Evolutionary conservation across 2,888 invertebrate genomes (phyloP), one percentile per base, ranked within the genome.

Genomic region (Shargacucullia verbasci): DNA sequence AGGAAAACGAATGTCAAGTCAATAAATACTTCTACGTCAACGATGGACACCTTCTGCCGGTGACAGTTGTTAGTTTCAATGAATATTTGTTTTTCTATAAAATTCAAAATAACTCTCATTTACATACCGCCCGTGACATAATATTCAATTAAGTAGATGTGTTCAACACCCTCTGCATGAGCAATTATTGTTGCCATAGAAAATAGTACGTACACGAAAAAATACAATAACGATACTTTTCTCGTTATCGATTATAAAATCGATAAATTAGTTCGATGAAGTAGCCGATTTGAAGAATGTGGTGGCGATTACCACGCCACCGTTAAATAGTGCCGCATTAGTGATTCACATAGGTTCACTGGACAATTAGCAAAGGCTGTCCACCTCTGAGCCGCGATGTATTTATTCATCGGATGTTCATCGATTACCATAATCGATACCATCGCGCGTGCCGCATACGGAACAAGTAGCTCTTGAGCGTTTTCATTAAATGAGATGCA

Each of bases 351-450:
- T 83, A 90, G 81, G 92, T 91, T 90, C 90, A 91, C 86, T 88
- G 91, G 88, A 91, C 92, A 93, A 94, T 93, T 94, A 94, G 93
- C 90, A 91, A 91, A 93, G 93, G 93, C 92, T 93, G 93, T 92
- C 91, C 88, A 94, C 93, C 93, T 92, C 90, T 91, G 87, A 85
- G 87, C 84, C 82, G 80, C 85, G 85, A 81, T 88, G 88, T 91
- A 91, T 91, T 88, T 91, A 94, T 94, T 94, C 92, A 93, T 92
- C 93, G 92, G 91, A 91, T 92, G 93, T 91, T 83, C 85, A 88
- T 75, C 84, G 93, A 94, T 94, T 93, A 93, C 91, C 93, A 93
- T 93, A 93, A 92, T 91, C 91, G 92, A 92, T 90, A 90, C 80
- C 86, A 88, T 85, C 85, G 89, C 87, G 83, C 90, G 92, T 87